Evolutionary conservation across 2,113 vertebrate species (phyloP).

Genomic region (Climacteris rufus): DNA sequence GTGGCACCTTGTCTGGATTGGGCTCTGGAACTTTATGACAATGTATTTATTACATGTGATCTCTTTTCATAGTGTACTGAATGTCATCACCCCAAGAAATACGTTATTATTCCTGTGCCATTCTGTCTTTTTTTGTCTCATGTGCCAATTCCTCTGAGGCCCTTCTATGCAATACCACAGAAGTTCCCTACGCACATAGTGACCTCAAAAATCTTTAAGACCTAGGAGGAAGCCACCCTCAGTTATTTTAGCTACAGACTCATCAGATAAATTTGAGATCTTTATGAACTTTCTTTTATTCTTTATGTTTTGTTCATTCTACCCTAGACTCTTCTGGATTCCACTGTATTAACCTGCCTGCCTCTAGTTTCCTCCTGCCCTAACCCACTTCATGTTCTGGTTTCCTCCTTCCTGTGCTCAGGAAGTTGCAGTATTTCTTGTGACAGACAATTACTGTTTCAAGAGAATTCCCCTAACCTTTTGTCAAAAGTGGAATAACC

Average conservation of each 20-base stretch:
- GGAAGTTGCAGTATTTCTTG: neutral
- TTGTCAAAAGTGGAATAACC: slow-evolving; percentile 49
- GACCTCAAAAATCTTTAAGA: neutral
- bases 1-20: neutral
- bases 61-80: neutral
- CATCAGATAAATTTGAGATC: neutral
- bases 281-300: neutral
- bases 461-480: slow-evolving; percentile 37
- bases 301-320: neutral
- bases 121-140: neutral
- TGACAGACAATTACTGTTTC: slow-evolving; percentile 51
- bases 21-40: neutral
- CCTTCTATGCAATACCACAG: neutral
- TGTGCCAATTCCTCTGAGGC: neutral
- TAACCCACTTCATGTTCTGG: neutral
- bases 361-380: neutral
- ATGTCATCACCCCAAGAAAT: neutral
- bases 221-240: neutral
- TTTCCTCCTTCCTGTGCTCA: neutral
- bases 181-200: neutral
- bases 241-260: neutral
- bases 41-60: neutral
- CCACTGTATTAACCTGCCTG: neutral
- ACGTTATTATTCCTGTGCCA: neutral
- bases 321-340: neutral